Evolutionary conservation across 2,113 vertebrate species (phyloP).

Genomic region (Chrysemys picta): DNA sequence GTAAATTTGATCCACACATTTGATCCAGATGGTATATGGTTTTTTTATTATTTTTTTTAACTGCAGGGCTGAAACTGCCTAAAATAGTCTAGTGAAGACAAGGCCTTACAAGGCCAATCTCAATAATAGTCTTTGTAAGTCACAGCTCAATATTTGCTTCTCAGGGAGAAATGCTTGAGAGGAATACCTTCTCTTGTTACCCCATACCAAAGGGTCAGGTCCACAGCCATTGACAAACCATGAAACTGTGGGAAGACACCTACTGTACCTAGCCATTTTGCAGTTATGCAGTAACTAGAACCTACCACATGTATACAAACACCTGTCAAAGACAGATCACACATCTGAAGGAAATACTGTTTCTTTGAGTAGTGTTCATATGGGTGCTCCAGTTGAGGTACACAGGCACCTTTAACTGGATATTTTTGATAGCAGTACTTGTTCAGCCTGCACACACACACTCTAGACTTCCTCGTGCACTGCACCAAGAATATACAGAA

Average conservation of each 20-base stretch:
- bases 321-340: no score
- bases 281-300: neutral
- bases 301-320: no score
- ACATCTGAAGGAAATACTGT: no score
- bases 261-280: neutral
- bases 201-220: neutral
- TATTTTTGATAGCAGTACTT: no score
- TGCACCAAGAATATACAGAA: no score
- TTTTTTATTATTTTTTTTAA: neutral
- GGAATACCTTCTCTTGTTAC: neutral
- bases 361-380: no score
- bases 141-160: neutral
- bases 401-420: no score
- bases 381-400: no score
- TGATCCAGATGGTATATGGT: neutral
- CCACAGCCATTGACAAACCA: neutral
- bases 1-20: neutral
- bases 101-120: neutral
- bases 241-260: neutral
- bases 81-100: neutral
- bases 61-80: neutral
- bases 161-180: neutral
- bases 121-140: neutral
- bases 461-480: no score
- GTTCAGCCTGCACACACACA: no score